phyloP scores from a whole-genome alignment of 2,113 vertebrate genomes.

The Pterocles gutturalis region DNA sequence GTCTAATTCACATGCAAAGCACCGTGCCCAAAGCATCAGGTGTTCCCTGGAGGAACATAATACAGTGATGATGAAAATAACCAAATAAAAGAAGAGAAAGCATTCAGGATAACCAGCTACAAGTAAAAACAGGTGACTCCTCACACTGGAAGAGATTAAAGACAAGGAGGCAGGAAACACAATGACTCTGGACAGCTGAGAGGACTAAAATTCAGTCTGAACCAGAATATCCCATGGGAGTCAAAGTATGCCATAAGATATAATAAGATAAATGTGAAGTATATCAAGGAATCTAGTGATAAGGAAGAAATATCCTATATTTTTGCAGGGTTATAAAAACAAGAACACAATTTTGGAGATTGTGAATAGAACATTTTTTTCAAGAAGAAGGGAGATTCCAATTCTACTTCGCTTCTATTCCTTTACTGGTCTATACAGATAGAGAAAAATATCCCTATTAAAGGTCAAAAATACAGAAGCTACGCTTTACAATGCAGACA shows the following conservation, averaged over 20 bases:
- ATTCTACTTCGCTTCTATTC: fast-evolving
- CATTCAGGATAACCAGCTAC: background rate
- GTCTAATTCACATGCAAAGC: background rate
- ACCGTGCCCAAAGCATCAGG: background rate
- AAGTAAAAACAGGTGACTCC: background rate
- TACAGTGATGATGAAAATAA: background rate
- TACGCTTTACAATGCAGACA: background rate
- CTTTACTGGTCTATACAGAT: background rate
- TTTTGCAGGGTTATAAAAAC: background rate
- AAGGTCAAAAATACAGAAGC: background rate
- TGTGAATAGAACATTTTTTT: background rate
- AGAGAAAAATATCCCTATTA: background rate
- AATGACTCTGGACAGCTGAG: background rate
- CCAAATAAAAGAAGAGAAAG: background rate
- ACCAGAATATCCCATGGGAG: background rate
- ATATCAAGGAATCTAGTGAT: background rate
- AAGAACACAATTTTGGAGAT: background rate
- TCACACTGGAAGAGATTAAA: background rate
- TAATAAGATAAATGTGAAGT: background rate
- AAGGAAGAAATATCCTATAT: background rate
- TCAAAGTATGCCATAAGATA: background rate
- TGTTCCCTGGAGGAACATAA: background rate
- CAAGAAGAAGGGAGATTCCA: fast-evolving
- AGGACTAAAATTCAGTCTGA: background rate
- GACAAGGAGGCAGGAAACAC: background rate